phyloP scores from a whole-genome alignment of 2,113 vertebrate species.

The Melierax canorus region DNA sequence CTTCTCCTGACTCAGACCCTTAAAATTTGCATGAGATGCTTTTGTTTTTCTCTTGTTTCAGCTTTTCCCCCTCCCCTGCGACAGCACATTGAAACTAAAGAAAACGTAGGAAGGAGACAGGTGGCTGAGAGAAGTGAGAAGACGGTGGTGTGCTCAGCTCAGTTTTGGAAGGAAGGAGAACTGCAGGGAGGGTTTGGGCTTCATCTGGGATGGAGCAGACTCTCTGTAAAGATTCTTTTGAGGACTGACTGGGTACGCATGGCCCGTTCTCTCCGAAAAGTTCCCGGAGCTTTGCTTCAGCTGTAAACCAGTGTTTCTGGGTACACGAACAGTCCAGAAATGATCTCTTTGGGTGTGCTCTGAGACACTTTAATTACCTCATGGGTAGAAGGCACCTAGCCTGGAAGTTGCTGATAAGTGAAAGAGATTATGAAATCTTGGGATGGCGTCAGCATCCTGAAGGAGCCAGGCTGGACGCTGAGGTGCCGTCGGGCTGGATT shows the following conservation, averaged over 20 bases:
- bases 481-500: not conserved
- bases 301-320: not conserved
- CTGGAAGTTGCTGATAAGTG: constrained; percentile 18
- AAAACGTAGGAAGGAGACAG: not conserved
- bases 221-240: not conserved
- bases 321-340: not conserved
- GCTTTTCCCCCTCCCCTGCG: not conserved
- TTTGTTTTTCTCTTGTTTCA: not conserved
- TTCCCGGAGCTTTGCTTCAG: not conserved
- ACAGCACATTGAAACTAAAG: not conserved
- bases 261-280: not conserved
- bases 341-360: not conserved
- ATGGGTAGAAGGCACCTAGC: not conserved
- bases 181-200: not conserved
- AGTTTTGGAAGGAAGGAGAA: not conserved
- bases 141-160: not conserved
- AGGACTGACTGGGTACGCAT: rapidly evolving
- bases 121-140: not conserved
- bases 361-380: not conserved
- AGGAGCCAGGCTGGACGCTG: not conserved
- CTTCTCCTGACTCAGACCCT: not conserved
- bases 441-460: not conserved
- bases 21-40: not conserved
- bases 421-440: not conserved
- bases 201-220: not conserved